Base-by-base conservation (phyloP, 2,113 vertebrate genomes). In the Catharus bicknelli region DNA sequence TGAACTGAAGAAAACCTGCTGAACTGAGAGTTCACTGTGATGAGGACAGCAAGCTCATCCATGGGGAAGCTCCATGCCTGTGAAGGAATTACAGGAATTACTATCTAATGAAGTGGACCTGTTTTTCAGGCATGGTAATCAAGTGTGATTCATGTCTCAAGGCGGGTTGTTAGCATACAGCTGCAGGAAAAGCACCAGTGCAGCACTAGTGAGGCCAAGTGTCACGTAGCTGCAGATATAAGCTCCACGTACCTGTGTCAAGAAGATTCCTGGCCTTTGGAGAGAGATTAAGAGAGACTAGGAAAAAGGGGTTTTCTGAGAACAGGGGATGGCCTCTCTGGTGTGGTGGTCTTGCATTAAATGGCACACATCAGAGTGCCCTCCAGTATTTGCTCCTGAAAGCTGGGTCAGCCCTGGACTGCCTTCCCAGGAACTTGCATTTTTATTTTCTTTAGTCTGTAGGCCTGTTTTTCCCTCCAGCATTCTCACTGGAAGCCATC, bases 121-220 rank as follows among this genome's bases (percentile, higher is more conserved):
- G 1, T 54, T 94, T 30, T 42, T 48, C 47, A 45, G 74, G 62
- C 42, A 5, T 22, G 27, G 66, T 12, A 25, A 3, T 47, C 5
- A 3, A 6, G 75, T 18, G 63, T 48, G 83, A 64, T 53, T 59
- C 27, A 2, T 7, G 3, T 48, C 66, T 82, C 50, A 7, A 13
- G 47, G 55, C 0, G 0, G 16, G 16, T 54, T 3, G 0, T 63
- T 78, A 3, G 32, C 1, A 0, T 47, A 6, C 18, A 11, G 8
- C 29, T 22, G 17, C 6, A n/a, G 62, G 58, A 90, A 68, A 68
- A 88, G 59, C 87, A 78, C 32, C 76, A 62, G 1, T 17, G 36
- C 92, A 59, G 59, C 40, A 8, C 23, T 14, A 1, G 29, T 23
- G 59, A 85, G 47, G 34, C n/a, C 21, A 0, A 4, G 6, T 0